A percentile compares a stretch with the other conserved stretches of the same genome.
Evolutionary conservation across 2,797 vertebrate species (phyloP).

Genomic region (Malurus splendens): DNA sequence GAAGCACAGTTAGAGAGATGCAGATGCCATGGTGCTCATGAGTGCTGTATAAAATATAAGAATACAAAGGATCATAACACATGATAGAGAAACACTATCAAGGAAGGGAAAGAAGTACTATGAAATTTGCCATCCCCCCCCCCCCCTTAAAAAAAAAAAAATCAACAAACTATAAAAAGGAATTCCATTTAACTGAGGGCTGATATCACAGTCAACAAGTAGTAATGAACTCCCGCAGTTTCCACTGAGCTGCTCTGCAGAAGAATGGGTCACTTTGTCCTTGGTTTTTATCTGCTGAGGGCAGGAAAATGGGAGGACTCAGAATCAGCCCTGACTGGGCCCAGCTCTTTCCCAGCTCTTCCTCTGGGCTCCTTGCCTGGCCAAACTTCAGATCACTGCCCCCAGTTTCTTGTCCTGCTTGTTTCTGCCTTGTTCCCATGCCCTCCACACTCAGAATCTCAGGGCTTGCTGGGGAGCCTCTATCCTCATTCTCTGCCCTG

Average conservation of each 20-base stretch:
- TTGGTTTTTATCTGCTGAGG: background rate
- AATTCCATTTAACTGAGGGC: background rate
- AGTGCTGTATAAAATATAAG: background rate
- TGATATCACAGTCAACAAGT: background rate
- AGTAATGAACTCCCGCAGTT: background rate
- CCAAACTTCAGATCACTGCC: background rate
- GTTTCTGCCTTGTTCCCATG: background rate
- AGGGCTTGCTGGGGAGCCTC: background rate
- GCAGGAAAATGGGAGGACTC: background rate
- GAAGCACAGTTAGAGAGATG: background rate
- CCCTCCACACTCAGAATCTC: background rate
- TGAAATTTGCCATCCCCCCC: background rate
- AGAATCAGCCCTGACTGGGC: background rate
- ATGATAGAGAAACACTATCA: background rate
- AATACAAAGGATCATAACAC: background rate
- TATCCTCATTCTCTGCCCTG: background rate
- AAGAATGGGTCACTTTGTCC: background rate
- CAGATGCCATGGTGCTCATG: background rate
- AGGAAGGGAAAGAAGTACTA: background rate
- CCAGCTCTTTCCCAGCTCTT: background rate
- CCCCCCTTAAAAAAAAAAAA: background rate
- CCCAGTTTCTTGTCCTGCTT: background rate
- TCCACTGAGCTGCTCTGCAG: background rate
- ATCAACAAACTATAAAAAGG: background rate
- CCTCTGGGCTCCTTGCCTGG: fast-evolving